Conservation (phyloP, 2,113 vertebrate species). For the Serilophus lunatus region DNA sequence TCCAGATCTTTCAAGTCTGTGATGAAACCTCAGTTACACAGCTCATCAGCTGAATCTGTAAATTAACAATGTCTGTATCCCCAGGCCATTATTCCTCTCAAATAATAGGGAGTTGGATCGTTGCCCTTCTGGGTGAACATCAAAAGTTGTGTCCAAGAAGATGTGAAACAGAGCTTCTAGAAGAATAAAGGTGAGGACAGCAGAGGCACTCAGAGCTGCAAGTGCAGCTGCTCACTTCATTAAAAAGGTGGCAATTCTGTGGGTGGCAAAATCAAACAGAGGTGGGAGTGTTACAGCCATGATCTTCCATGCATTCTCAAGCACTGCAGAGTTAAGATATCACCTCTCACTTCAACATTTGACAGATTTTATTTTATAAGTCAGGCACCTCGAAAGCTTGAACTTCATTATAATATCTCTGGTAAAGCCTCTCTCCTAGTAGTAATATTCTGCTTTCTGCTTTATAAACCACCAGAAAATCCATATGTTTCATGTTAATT, state of each 20-base stretch:
- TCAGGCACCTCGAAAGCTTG: background rate
- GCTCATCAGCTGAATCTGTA: background rate
- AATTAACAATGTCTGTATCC: background rate
- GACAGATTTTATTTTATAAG: background rate
- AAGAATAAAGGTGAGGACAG: conserved; percentile 2
- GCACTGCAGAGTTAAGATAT: background rate
- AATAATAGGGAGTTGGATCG: background rate
- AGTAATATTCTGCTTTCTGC: background rate
- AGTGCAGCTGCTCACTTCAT: conserved; percentile 47
- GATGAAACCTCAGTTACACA: background rate
- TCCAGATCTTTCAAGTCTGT: background rate
- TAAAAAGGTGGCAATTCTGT: conserved; percentile 17
- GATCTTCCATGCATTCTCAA: background rate
- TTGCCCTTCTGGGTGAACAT: background rate
- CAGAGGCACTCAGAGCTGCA: background rate
- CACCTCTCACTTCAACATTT: conserved; percentile 22
- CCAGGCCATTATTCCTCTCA: background rate
- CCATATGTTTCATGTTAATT: background rate
- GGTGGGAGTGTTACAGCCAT: conserved; percentile 18
- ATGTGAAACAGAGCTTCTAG: background rate
- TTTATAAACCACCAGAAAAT: conserved; percentile 23
- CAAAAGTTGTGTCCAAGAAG: background rate
- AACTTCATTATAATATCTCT: background rate
- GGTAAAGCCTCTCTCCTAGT: background rate
- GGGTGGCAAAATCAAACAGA: conserved; percentile 28